Base-by-base conservation (phyloP, 2,797 vertebrate species). In the Sphenopsis melanotis region DNA sequence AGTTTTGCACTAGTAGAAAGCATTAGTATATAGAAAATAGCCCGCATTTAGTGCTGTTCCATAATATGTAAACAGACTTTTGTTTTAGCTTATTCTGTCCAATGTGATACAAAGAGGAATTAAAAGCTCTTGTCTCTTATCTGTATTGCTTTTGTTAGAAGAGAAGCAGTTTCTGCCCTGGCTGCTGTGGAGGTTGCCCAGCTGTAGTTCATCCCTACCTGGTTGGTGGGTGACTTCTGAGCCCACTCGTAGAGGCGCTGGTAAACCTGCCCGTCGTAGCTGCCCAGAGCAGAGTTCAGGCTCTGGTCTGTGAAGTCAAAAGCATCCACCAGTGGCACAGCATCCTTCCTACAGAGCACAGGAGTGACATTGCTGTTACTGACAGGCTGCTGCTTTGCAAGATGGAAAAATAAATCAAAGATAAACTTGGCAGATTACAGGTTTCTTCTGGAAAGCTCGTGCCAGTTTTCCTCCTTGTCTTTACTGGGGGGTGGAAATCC, bases 201-300 rank as follows among this genome's bases (percentile, higher is more conserved):
- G 24, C 59, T 80, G 22, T 26, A 23, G 4, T 2, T 17, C 20
- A 11, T 41, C 37, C 32, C 6, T 97, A 98, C 98, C 98, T 98
- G 93, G 91, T 98, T 98, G 85, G 92, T 96, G 0, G 98, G 98
- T 55, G 97, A 96, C 65, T 83, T 97, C 94, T 96, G 98, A 86
- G 97, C 98, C 98, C 98, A 98, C 26, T 98, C 93, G 2, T 98
- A 98, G 41, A 98, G 97, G n/a, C 97, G 96, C 37, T 97, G 96
- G 42, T 98, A 98, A 77, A 91, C 97, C 9, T 98, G 97, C 23
- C 98, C 98, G 0, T 98, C 98, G 0, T 97, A 98, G 57, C 95
- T 97, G 91, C 98, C 98, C 0, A 98, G 97, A 0, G 98, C 98
- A 0, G 98, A 98, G 64, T 98, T 97, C 91, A 98, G 80, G 89